Conservation (phyloP, 2,797 vertebrate genomes). For the Tangara arthus region DNA sequence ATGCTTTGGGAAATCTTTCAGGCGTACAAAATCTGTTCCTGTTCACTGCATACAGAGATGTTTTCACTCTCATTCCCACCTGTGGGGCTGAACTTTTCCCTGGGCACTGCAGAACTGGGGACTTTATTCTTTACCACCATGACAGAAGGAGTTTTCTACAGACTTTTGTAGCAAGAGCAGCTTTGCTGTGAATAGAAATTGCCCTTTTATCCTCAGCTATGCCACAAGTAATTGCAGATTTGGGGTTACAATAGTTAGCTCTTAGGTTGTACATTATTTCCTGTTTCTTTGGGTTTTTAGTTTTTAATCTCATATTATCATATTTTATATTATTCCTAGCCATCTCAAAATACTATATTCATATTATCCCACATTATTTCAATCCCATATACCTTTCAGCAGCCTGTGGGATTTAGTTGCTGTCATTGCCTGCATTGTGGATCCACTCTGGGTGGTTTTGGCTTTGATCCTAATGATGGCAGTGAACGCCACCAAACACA, state of each 20-base stretch:
- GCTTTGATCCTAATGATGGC: not conserved
- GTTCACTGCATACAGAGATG: not conserved
- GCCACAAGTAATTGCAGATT: not conserved
- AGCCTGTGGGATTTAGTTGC: not conserved
- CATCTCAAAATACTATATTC: not conserved
- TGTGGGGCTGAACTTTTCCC: not conserved
- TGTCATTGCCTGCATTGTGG: not conserved
- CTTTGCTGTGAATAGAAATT: not conserved
- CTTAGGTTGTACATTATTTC: not conserved
- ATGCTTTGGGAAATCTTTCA: not conserved
- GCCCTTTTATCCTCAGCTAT: not conserved
- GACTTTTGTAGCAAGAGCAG: not conserved
- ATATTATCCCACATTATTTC: not conserved
- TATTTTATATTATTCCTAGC: not conserved
- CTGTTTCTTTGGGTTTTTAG: not conserved
- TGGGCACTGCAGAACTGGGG: not conserved
- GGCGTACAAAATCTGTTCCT: not conserved
- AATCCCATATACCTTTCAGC: not conserved
- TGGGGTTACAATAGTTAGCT: not conserved
- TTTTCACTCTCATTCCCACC: not conserved
- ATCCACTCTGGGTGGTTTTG: not conserved
- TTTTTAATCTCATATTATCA: not conserved
- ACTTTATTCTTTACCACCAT: not conserved
- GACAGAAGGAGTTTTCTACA: not conserved
- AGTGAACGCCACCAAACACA: not conserved